Conservation (phyloP, 2,888 invertebrate species). For the Cyclophora albipunctata region DNA sequence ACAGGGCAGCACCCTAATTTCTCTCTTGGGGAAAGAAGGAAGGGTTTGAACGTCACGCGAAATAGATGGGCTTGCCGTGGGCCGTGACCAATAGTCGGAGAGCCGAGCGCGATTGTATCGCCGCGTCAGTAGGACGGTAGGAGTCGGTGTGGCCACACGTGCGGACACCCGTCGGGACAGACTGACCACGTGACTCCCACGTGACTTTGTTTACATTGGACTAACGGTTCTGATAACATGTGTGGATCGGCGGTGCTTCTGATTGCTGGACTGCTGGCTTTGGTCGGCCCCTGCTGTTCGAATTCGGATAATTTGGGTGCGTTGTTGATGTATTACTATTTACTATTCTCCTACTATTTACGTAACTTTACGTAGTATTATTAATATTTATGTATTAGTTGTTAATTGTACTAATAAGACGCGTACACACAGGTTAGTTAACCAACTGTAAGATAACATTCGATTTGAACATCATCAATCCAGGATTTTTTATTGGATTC, state of each 20-base stretch:
- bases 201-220: constrained; percentile 19
- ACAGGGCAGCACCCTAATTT: constrained; percentile 50
- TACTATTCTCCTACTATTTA: too few relatives aligned
- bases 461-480: constrained; percentile 25
- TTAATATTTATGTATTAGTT: constrained; percentile 4
- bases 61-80: constrained; percentile 68
- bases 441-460: constrained; percentile 27
- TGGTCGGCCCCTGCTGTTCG: constrained; percentile 54
- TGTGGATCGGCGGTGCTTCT: constrained; percentile 33
- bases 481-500: constrained; percentile 5
- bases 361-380: too few relatives aligned
- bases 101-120: constrained; percentile 59
- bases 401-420: constrained; percentile 43
- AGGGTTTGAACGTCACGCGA: constrained; percentile 67
- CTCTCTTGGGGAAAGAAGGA: constrained; percentile 59
- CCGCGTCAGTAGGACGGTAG: constrained; percentile 61
- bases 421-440: constrained; percentile 30
- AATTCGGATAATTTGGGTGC: constrained; percentile 66
- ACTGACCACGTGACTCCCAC: constrained; percentile 41
- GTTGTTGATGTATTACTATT: too few relatives aligned
- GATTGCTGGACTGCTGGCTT: constrained; percentile 43
- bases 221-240: constrained; percentile 28
- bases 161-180: constrained; percentile 45
- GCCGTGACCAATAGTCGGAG: constrained; percentile 65
- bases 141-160: constrained; percentile 67